Evolutionary conservation across 2,888 invertebrate genomes (phyloP).

Genomic region (Meteorus cinctellus): DNA sequence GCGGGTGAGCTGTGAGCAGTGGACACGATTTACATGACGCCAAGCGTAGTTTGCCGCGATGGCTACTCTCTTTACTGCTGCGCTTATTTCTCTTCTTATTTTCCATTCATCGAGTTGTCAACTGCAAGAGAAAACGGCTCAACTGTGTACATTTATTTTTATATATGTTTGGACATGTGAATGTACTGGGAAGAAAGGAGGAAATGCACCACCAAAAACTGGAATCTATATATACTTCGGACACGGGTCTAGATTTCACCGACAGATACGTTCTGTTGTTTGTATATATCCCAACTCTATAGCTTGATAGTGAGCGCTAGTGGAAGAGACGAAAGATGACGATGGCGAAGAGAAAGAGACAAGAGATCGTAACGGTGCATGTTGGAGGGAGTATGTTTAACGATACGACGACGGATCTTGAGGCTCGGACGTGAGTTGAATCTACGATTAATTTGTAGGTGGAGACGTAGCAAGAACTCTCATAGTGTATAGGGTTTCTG

Average conservation of each 20-base stretch:
- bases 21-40: constrained; percentile 37
- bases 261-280: constrained; percentile 35
- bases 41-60: constrained; percentile 13
- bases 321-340: constrained; percentile 1
- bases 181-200: constrained; percentile 10
- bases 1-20: constrained; percentile 29
- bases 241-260: constrained; percentile 52
- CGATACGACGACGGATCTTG: constrained; percentile 50
- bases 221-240: constrained; percentile 44
- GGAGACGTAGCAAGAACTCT: constrained; percentile 44
- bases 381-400: constrained; percentile 34
- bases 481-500: constrained; percentile 54
- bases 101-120: constrained; percentile 20
- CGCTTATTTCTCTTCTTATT: constrained; percentile 12
- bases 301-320: constrained; percentile 17
- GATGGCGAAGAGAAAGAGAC: constrained; percentile 28
- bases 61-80: constrained; percentile 2
- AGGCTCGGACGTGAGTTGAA: constrained; percentile 59
- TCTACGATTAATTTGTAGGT: constrained; percentile 54
- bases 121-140: neutral
- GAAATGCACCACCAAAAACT: constrained; percentile 37
- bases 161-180: constrained; percentile 14
- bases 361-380: constrained; percentile 42
- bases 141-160: neutral
- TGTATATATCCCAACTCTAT: constrained; percentile 22